Evolutionary conservation across 1,140 invertebrate genomes (phyloP).

Genomic region (Bombus consobrinus): DNA sequence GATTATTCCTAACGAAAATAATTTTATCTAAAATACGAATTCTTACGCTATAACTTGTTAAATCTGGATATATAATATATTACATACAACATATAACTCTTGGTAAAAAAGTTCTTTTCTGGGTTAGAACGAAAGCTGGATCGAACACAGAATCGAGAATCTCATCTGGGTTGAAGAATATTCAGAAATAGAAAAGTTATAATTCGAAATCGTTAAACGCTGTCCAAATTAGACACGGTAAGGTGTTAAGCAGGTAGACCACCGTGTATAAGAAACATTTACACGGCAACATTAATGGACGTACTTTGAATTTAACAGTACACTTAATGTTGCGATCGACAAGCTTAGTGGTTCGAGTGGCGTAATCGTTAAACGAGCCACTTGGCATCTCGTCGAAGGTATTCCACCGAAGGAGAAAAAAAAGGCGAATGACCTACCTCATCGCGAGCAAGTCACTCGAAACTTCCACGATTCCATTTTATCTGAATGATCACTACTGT

Average conservation of each 20-base stretch:
- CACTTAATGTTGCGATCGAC: constrained; percentile 54
- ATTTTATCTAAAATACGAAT: no score
- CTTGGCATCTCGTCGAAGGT: constrained; percentile 46
- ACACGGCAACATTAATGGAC: constrained; percentile 47
- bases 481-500: neutral
- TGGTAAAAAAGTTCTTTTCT: neutral
- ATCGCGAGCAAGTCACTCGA: constrained; percentile 37
- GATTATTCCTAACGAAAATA: neutral
- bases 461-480: constrained; percentile 4
- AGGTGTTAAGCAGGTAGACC: neutral
- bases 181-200: neutral
- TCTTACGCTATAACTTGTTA: neutral
- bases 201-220: neutral
- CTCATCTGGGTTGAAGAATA: no score
- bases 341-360: constrained; percentile 54
- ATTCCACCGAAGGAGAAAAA: constrained; percentile 44
- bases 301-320: constrained; percentile 50
- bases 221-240: no score
- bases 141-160: no score
- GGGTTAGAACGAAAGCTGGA: neutral
- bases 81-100: neutral
- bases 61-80: neutral
- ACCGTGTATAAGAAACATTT: constrained; percentile 8
- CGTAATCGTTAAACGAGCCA: constrained; percentile 58
- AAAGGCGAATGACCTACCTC: constrained; percentile 61